Percentiles rank a stretch among this genome's conserved stretches.
These are phyloP conservation scores for Microplitis mediator DNA, from an alignment of 1,140 invertebrate genomes.

Conservation along the genomic window DNA sequence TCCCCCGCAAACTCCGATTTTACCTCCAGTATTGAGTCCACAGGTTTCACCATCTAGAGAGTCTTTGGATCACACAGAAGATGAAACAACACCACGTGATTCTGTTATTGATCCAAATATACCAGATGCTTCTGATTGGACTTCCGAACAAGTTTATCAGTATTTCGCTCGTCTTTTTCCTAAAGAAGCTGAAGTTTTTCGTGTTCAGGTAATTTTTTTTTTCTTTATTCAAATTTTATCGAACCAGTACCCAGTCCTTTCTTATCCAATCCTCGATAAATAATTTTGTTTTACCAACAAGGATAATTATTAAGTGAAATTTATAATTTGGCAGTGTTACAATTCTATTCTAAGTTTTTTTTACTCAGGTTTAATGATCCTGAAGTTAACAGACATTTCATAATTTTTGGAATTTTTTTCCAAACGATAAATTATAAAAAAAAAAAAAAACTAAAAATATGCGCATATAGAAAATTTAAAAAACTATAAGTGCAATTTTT, in stretches of 20 bases:
- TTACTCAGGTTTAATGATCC: too few species aligned
- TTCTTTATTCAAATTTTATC: slow-evolving; percentile 11
- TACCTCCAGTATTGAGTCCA: slow-evolving; percentile 54
- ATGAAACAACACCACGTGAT: slow-evolving; percentile 40
- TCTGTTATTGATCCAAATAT: slow-evolving; percentile 68
- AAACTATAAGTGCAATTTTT: too few species aligned
- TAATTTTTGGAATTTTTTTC: too few species aligned
- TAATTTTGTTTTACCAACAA: not conserved
- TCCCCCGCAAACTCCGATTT: slow-evolving; percentile 42
- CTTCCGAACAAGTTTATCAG: slow-evolving; percentile 77
- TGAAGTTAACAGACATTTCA: too few species aligned
- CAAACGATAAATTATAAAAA: too few species aligned
- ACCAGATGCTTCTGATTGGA: slow-evolving; percentile 82
- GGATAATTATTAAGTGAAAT: too few species aligned
- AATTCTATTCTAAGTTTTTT: too few species aligned
- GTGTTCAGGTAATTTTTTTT: slow-evolving; percentile 71
- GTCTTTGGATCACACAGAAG: slow-evolving; percentile 49
- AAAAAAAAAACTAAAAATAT: too few species aligned
- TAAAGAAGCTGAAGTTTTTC: slow-evolving; percentile 77
- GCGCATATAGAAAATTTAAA: too few species aligned
- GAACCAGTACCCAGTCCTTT: not conserved
- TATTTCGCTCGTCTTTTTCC: slow-evolving; percentile 79
- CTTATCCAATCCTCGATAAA: not conserved
- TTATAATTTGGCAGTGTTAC: too few species aligned
- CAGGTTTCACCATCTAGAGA: slow-evolving; percentile 53